Base-by-base conservation (phyloP, 1,140 invertebrate genomes). In the Scaptomyza graminum region DNA sequence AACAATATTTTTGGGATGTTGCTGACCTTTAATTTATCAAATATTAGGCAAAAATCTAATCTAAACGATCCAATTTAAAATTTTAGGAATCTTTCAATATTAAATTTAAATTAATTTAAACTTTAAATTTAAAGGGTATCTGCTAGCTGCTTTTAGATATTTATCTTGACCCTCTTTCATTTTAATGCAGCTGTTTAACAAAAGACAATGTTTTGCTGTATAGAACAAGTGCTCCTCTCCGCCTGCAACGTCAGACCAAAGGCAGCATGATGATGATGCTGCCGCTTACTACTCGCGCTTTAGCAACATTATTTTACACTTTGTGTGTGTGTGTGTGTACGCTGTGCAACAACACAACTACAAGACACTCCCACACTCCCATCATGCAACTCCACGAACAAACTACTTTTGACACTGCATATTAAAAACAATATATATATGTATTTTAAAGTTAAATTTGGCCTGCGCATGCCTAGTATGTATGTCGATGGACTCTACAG, bases 281-380 rank as follows among this genome's bases (percentile, higher is more conserved):
- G 82, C 74, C 82, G 87, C 82, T 85, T 85, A 85, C 80, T 69
- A 71, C 81, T 87, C 71, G 82, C 78, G 78, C 78, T 87, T 82
- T 69, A 76, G 70, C 78, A 80, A 81, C 67, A 77, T 77, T 52
- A 85, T 72, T 60, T 66, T 72, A 55, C 47, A 34, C 31, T 76
- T 18, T 31, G 57, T 28, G 43, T 43, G 22, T 18, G 18, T 34
- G 49, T 76, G 39, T 31, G 57, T 28, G 41, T 43, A 22, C 31
- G 18, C 7, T 13, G 7, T 22, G 44, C 60, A 70, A 31, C 28
- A 28, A 43, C 28, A 60, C 74, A 51, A 46, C 46, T 44, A 28
- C 47, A 62, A 37, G 7, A 6, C 5, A 31, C 28, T 31, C 44
- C 47, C 34, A 37, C 11, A 50, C 65, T 54, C 12, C 56, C 51